A percentile compares a stretch with the other conserved stretches of the same genome.
Conservation (phyloP, 2,888 invertebrate genomes). For the Liposcelis brunnea region DNA sequence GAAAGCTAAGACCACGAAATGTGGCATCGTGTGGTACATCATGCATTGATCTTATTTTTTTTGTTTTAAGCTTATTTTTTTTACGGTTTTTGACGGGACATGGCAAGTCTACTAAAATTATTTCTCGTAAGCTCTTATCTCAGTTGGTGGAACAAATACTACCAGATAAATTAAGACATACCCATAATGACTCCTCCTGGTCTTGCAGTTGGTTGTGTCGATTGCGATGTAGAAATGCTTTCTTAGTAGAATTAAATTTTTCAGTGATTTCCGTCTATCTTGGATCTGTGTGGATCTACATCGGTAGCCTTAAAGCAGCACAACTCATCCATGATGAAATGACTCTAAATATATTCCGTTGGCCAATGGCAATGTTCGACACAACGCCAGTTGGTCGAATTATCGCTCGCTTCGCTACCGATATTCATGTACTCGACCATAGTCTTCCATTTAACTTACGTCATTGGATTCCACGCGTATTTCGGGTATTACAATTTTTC, state of each 20-base stretch:
- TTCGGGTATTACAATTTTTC: slow-evolving; percentile 25
- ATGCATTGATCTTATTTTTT: too few species aligned
- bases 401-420: slow-evolving; percentile 27
- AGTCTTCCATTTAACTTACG: slow-evolving; percentile 21
- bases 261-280: slow-evolving; percentile 19
- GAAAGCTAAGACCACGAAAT: too few species aligned
- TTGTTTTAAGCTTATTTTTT: too few species aligned
- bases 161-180: too few species aligned
- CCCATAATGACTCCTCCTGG: too few species aligned
- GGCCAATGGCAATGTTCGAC: slow-evolving; percentile 26
- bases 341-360: slow-evolving; percentile 20
- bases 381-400: slow-evolving; percentile 27
- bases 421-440: slow-evolving; percentile 24
- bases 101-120: too few species aligned
- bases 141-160: too few species aligned
- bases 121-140: too few species aligned
- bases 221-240: too few species aligned
- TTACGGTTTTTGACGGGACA: too few species aligned
- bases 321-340: slow-evolving; percentile 18
- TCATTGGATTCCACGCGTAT: slow-evolving; percentile 26
- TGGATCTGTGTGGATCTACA: slow-evolving; percentile 18
- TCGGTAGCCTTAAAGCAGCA: slow-evolving; percentile 19
- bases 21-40: too few species aligned
- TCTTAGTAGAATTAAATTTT: slow-evolving; percentile 8
- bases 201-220: too few species aligned